Conservation (phyloP, 1,140 invertebrate species). For the Trachymyrmex cornetzi region DNA sequence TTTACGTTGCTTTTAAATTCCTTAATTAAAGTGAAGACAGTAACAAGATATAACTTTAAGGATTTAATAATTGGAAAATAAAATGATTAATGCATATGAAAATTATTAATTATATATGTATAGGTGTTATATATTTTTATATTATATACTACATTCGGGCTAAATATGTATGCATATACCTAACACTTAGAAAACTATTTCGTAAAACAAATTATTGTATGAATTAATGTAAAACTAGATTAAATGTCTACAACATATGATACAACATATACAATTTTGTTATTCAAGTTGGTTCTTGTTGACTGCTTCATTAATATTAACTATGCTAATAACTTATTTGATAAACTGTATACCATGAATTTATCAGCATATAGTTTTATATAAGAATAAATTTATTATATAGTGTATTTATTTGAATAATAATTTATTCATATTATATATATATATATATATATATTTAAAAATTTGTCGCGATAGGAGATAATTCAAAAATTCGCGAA, state of each 20-base stretch:
- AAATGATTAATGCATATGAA: neutral
- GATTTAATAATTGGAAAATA: neutral
- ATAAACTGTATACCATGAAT: neutral
- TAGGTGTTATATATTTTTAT: neutral
- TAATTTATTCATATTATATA: no score
- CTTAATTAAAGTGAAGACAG: neutral
- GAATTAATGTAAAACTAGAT: neutral
- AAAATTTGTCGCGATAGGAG: neutral
- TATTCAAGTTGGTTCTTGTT: neutral
- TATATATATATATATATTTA: neutral
- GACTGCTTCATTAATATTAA: neutral
- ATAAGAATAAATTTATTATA: no score
- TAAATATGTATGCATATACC: neutral
- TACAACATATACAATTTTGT: slow-evolving; percentile 42
- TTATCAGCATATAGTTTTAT: no score
- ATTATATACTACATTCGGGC: neutral
- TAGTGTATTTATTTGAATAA: no score
- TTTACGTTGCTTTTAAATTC: neutral
- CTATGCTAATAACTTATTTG: slow-evolving; percentile 5
- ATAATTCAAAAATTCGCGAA: neutral
- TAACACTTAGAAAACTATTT: neutral
- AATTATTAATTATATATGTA: neutral
- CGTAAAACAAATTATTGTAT: neutral
- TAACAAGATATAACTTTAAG: neutral
- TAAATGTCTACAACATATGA: neutral